These are phyloP conservation scores for Ptychobarbus kaznakovi DNA, from an alignment of 2,797 vertebrate species.

Conservation along the genomic window DNA sequence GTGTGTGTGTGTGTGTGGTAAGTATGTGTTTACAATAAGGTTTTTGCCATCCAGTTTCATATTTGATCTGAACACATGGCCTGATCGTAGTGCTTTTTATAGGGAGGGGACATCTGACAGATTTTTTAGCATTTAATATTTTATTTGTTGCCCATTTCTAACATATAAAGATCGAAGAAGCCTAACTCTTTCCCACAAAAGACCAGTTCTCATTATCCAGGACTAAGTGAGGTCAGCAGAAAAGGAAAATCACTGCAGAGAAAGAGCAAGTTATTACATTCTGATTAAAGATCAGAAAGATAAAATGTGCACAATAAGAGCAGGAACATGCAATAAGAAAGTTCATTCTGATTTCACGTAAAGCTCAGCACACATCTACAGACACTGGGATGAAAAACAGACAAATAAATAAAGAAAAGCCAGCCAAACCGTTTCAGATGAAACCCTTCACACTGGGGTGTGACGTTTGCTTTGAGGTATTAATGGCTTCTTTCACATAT, in stretches of 20 bases:
- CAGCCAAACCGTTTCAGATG: conserved; percentile 63
- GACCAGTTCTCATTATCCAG: not conserved
- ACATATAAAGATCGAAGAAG: not conserved
- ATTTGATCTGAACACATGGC: not conserved
- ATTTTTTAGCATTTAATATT: not conserved
- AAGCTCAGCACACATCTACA: not conserved
- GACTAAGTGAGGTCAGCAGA: not conserved
- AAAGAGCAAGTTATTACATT: conserved; percentile 4
- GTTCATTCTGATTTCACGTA: not conserved
- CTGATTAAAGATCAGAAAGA: conserved; percentile 6
- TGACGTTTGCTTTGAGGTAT: conserved; percentile 74
- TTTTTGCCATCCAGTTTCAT: not conserved
- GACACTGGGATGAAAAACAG: not conserved
- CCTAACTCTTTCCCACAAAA: not conserved
- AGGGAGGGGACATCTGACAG: not conserved
- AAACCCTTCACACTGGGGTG: conserved; percentile 62
- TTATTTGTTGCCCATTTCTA: not conserved
- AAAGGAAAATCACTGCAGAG: not conserved
- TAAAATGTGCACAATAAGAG: not conserved
- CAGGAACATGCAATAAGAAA: not conserved
- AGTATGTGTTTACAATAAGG: not conserved
- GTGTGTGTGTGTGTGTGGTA: not conserved
- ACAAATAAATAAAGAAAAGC: conserved; percentile 45
- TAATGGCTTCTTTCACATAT: conserved; percentile 68
- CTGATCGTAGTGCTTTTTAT: not conserved